A percentile compares a stretch with the other conserved stretches of the same genome.
Evolutionary conservation across 2,797 vertebrate genomes (phyloP).

Genomic region (Myioborus melanocephalus): DNA sequence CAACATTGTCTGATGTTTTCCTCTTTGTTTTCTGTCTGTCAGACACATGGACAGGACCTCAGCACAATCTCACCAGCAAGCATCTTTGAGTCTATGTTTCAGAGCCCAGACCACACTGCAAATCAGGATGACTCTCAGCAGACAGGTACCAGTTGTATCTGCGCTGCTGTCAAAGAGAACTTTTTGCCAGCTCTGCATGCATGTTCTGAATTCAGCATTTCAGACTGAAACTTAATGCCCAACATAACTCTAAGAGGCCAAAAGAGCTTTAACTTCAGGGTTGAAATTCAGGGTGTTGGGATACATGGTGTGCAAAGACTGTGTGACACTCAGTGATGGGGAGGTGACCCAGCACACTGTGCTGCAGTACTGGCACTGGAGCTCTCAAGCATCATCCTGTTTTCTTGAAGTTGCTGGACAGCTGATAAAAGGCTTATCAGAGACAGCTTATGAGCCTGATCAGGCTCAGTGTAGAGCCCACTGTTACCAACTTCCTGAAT

Average conservation of each 20-base stretch:
- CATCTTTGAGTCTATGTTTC: slow-evolving; percentile 98
- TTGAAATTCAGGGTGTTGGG: background rate
- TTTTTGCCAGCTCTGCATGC: background rate
- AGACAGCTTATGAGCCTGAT: background rate
- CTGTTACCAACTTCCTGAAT: background rate
- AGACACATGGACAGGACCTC: slow-evolving; percentile 90
- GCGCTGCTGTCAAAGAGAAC: background rate
- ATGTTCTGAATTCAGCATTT: background rate
- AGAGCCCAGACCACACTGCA: slow-evolving; percentile 88
- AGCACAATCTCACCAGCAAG: slow-evolving; percentile 89
- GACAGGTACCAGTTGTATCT: slow-evolving; percentile 73
- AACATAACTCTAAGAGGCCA: background rate
- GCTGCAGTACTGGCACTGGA: background rate
- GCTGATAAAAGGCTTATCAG: background rate
- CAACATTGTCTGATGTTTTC: background rate
- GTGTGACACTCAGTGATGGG: background rate
- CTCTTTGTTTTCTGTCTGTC: background rate
- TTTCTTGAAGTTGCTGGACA: background rate
- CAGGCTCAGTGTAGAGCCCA: background rate
- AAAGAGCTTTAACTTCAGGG: background rate
- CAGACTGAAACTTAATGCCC: background rate
- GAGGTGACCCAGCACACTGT: background rate
- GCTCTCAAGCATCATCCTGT: background rate
- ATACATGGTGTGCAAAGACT: accelerated
- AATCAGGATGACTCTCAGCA: slow-evolving; percentile 87